These are phyloP conservation scores for Chascanopsetta lugubris DNA, from an alignment of 2,113 vertebrate species.

Conservation along the genomic window DNA sequence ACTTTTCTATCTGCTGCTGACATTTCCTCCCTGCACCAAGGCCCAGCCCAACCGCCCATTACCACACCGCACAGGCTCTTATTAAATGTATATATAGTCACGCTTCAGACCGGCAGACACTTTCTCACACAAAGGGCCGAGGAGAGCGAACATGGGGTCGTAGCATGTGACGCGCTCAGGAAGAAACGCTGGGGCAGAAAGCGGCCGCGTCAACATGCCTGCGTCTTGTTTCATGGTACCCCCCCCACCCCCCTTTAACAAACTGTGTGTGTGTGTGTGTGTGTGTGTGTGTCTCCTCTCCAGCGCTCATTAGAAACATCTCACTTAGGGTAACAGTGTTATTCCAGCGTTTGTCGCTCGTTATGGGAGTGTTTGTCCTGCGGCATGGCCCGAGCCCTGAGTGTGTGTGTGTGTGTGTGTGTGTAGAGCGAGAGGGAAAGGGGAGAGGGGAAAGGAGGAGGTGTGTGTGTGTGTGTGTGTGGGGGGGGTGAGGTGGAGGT, in stretches of 20 bases:
- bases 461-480: slow-evolving; percentile 26
- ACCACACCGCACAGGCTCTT: slow-evolving; percentile 80
- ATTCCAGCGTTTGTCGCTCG: slow-evolving; percentile 78
- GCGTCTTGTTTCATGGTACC: slow-evolving; percentile 55
- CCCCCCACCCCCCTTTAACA: background rate
- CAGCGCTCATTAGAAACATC: slow-evolving; percentile 75
- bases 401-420: slow-evolving; percentile 36
- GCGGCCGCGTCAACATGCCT: slow-evolving; percentile 63
- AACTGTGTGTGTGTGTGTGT: slow-evolving; percentile 40
- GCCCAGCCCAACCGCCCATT: slow-evolving; percentile 79
- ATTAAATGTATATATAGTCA: slow-evolving; percentile 87
- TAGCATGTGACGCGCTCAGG: slow-evolving; percentile 27
- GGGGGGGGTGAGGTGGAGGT: slow-evolving; percentile 6
- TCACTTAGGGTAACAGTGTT: slow-evolving; percentile 77
- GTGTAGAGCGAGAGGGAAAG: slow-evolving; percentile 23
- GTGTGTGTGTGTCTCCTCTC: slow-evolving; percentile 48
- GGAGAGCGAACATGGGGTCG: slow-evolving; percentile 49
- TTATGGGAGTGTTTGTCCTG: slow-evolving; percentile 76
- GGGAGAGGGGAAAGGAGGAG: slow-evolving; percentile 6
- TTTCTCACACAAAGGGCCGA: slow-evolving; percentile 74
- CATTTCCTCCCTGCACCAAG: slow-evolving; percentile 74
- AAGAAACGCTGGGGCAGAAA: slow-evolving; percentile 40
- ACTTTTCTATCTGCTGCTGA: slow-evolving; percentile 71
- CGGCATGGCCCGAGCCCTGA: slow-evolving; percentile 47
- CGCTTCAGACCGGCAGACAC: slow-evolving; percentile 72